A percentile compares a stretch with the other conserved stretches of the same genome.
These are phyloP conservation scores for Chionodraco myersi DNA, from an alignment of 2,113 vertebrate species.

Conservation along the genomic window DNA sequence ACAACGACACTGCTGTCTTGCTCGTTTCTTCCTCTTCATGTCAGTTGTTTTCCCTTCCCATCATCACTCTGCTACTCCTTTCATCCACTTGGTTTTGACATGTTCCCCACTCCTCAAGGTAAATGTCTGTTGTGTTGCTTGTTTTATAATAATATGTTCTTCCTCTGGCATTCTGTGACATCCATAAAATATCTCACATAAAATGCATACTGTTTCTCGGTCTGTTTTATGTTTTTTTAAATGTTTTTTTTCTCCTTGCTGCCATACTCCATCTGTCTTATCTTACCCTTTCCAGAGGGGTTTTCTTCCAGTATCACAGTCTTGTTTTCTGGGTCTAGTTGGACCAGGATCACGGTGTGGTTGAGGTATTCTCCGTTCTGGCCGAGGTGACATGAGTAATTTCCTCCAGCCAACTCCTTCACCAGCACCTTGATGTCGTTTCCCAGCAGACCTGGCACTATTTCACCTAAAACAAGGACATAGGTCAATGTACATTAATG, in stretches of 20 bases:
- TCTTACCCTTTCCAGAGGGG: conserved; percentile 33
- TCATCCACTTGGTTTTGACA: conserved; percentile 5
- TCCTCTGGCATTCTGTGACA: conserved; percentile 8
- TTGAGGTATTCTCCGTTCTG: conserved; percentile 71
- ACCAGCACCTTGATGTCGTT: conserved; percentile 69
- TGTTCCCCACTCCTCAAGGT: background rate
- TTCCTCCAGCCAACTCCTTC: conserved; percentile 75
- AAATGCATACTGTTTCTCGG: conserved; percentile 9
- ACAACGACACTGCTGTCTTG: background rate
- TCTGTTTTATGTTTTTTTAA: background rate
- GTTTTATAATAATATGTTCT: background rate
- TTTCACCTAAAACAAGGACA: conserved; percentile 40
- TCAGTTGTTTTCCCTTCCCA: background rate
- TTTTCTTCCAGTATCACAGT: conserved; percentile 67
- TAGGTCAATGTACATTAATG: background rate
- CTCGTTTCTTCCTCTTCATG: background rate
- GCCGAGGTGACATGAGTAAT: conserved; percentile 80
- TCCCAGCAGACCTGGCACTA: conserved; percentile 45
- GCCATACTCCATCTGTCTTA: background rate
- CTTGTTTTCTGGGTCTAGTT: conserved; percentile 47
- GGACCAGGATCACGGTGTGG: conserved; percentile 80
- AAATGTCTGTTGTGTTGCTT: conserved; percentile 2
- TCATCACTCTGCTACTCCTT: background rate
- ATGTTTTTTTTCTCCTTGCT: background rate
- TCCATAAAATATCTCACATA: conserved; percentile 1